Base-by-base conservation (phyloP, 2,113 vertebrate genomes). In the Picathartes gymnocephalus region DNA sequence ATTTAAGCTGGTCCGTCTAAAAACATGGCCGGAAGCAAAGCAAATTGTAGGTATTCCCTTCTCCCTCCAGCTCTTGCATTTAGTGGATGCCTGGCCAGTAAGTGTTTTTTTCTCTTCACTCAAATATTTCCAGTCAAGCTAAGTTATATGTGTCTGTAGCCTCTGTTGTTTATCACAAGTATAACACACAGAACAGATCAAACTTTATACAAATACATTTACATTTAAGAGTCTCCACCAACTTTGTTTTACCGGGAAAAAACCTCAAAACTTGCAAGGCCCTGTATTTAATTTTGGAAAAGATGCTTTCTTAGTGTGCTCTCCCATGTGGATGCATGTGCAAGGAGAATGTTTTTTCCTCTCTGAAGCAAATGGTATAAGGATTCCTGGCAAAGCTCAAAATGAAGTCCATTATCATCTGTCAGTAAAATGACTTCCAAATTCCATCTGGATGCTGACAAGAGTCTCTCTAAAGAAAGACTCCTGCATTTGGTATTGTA, bases 331-430 rank as follows among this genome's bases (percentile, higher is more conserved):
- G 30, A 40, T 72, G 25, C 57, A 76, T 87, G 22, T 89, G 66
- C 4, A 4, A 81, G 45, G 68, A 74, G 78, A 94, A 74, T 79
- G 80, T 13, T 81, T 90, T 88, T 92, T 69, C 44, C 48, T 79
- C 23, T 78, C 25, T 78, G 5, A 35, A 81, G 68, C 64, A 74
- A 93, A 71, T 78, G 60, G 70, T 57, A 71, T 68, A 83, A 86
- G 61, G 42, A 92, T 95, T 93, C 30, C 93, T 96, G 95, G 95
- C 82, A 96, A 83, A 92, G 61, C 71, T 92, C 86, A 56, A 60
- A 86, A 71, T 90, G 64, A 87, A 96, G 93, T 96, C 85, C 85
- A 88, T 95, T 95, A 92, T 96, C n/a, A 86, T 93, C 78, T 96
- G 93, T 94, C 86, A 90, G 82, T 74, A 86, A 93, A 94, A 94